Base-by-base conservation (phyloP, 2,797 vertebrate genomes). In the Semotilus atromaculatus region DNA sequence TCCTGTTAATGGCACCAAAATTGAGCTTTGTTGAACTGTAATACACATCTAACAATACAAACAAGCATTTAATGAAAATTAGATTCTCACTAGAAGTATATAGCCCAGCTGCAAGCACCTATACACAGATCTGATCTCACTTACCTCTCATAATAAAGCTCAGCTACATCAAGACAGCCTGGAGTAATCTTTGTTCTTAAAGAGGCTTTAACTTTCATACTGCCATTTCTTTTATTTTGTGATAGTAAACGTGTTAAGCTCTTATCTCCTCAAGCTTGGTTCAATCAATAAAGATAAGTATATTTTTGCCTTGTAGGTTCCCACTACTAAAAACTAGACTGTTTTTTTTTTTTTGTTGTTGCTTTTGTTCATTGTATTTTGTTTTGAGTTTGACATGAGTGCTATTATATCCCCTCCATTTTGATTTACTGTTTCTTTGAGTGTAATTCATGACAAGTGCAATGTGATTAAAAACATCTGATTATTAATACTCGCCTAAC, bases 371-470 rank as follows among this genome's bases (percentile, higher is more conserved):
- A 5, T 55, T 36, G 31, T 23, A 45, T 51, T 64, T 19, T 68
- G 21, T 36, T 80, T 60, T 77, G 45, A 5, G 45, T 48, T 18
- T 48, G 36, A 26, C 14, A 19, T 14, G 23, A 75, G 73, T 11
- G 13, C 53, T 76, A 16, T 9, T 60, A 10, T 29, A 53, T 53
- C 68, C 26, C 60, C 29, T 73, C 21, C 62, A 16, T 74, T 83
- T 68, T 55, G 58, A 40, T 76, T 67, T 38, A 36, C 58, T 13
- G 40, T 45, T 75, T 60, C 72, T 21, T 83, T 23, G 48, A 83
- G 60, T 67, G 45, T 48, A 67, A 76, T 75, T 55, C 72, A 67
- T 53, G 45, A 67, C 45, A 76, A 83, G 81, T 77, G 82, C 18
- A 8, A 76, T 10, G 26, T 55, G 64, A 83, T 43, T 77, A 68